Percentiles rank a stretch among this genome's conserved stretches.
Conservation (phyloP, 2,888 invertebrate genomes). For the Temnothorax ravouxi region DNA sequence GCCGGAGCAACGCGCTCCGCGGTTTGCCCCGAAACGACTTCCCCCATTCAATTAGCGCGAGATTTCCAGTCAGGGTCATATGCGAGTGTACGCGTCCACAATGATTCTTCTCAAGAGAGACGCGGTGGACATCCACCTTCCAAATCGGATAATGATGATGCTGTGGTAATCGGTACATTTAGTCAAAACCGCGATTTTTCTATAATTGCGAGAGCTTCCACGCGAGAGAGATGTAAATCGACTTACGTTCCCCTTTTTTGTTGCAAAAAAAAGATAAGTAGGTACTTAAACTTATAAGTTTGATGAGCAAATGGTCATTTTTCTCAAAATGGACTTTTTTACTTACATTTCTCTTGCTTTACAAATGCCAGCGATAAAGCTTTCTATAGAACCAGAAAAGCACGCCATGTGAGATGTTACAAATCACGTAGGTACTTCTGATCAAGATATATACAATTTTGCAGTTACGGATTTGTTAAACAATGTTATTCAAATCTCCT, state of each 20-base stretch:
- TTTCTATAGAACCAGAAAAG: neutral
- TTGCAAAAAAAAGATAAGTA: too few relatives aligned
- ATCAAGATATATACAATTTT: neutral
- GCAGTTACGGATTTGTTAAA: neutral
- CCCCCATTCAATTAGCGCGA: conserved; percentile 43
- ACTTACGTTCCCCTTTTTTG: too few relatives aligned
- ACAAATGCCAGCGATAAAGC: neutral
- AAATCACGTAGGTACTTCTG: neutral
- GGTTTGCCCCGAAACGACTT: conserved; percentile 29
- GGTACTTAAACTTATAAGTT: too few relatives aligned
- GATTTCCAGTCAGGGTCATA: conserved; percentile 18
- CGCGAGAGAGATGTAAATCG: too few relatives aligned
- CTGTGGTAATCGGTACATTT: too few relatives aligned
- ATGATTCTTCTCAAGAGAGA: conserved; percentile 7
- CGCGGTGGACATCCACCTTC: neutral
- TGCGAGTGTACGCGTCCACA: neutral
- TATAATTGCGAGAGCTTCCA: neutral
- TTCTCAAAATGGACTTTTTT: too few relatives aligned
- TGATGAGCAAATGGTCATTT: too few relatives aligned
- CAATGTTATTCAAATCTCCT: neutral
- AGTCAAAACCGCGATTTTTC: neutral
- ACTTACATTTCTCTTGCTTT: too few relatives aligned
- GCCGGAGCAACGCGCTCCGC: conserved; percentile 18
- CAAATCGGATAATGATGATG: conserved; percentile 27
- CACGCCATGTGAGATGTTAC: neutral